phyloP scores from a whole-genome alignment of 1,140 invertebrate species.

The Aphis gossypii region DNA sequence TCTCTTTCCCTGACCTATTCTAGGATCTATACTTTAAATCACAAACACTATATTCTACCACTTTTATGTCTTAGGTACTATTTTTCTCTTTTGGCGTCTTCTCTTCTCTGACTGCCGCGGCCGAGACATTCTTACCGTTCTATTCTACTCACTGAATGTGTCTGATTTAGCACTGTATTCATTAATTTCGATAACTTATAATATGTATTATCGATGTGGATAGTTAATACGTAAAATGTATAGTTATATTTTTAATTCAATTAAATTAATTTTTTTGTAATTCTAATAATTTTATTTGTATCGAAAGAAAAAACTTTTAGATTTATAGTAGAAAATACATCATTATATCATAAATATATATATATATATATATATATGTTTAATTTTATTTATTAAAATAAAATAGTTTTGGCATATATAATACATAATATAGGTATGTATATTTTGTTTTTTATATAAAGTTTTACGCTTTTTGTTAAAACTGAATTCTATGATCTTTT shows the following conservation, averaged over 20 bases:
- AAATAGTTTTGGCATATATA: no score
- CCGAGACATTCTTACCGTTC: neutral
- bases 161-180: neutral
- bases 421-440: no score
- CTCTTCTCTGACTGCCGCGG: no score
- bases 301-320: neutral
- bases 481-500: neutral
- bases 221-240: neutral
- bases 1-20: neutral
- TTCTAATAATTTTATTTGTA: neutral
- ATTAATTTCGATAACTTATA: neutral
- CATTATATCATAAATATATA: neutral
- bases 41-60: neutral
- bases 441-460: neutral
- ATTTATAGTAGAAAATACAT: neutral
- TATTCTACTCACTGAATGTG: neutral
- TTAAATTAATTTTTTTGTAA: neutral
- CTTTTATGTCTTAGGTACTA: neutral
- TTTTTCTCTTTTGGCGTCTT: neutral
- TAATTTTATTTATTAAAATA: neutral
- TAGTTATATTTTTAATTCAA: neutral
- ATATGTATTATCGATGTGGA: neutral
- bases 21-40: neutral
- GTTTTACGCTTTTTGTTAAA: neutral
- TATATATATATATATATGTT: no score